phyloP scores from a whole-genome alignment of 2,797 vertebrate genomes.

The Kryptopterus vitreolus region DNA sequence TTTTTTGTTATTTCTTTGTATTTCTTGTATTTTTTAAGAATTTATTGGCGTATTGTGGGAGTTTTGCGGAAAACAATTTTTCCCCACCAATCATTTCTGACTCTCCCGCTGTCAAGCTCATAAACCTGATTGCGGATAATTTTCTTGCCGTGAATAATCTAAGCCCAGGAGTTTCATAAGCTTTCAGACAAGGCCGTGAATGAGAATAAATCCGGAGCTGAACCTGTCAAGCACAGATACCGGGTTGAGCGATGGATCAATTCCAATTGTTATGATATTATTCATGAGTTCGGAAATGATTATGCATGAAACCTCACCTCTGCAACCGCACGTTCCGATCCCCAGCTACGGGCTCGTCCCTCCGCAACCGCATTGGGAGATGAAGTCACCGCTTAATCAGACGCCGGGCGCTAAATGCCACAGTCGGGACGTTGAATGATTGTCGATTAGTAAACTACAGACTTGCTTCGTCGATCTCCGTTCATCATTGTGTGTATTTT shows the following conservation, averaged over 20 bases:
- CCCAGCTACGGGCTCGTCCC: slow-evolving; percentile 19
- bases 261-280: slow-evolving; percentile 52
- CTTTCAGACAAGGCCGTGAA: slow-evolving; percentile 29
- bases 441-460: slow-evolving; percentile 7
- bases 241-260: slow-evolving; percentile 39
- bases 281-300: slow-evolving; percentile 48
- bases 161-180: slow-evolving; percentile 29
- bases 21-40: too few species aligned
- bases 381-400: slow-evolving; percentile 40
- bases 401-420: background rate
- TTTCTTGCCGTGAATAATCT: slow-evolving; percentile 25
- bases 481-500: background rate
- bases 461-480: background rate
- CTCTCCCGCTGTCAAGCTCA: slow-evolving; percentile 5
- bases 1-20: too few species aligned
- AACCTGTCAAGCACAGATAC: slow-evolving; percentile 27
- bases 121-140: slow-evolving; percentile 27
- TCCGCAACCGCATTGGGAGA: slow-evolving; percentile 35
- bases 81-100: background rate
- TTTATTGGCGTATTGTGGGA: background rate
- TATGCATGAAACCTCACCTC: slow-evolving; percentile 31
- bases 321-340: slow-evolving; percentile 11
- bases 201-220: slow-evolving; percentile 23
- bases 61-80: background rate
- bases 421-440: background rate